Evolutionary conservation across 2,797 vertebrate genomes (phyloP), one percentile per base, ranked within the genome.

Genomic region (Halcyon leucocephala): DNA sequence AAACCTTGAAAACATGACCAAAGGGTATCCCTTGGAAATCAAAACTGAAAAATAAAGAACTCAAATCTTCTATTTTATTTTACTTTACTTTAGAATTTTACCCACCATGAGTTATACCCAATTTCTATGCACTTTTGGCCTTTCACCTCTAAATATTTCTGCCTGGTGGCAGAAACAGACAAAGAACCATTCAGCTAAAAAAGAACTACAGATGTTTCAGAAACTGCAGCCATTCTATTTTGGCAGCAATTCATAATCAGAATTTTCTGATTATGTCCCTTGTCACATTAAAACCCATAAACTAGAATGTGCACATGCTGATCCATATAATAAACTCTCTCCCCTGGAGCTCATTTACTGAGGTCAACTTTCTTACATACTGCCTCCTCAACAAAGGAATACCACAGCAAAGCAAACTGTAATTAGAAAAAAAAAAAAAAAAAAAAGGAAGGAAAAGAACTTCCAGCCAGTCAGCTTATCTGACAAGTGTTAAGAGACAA

Each of bases 191-290:
- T 96, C 85, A 82, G 60, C 82, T 95, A 82, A 93, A 95, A 95
- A 90, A 89, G 76, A 90, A 84, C 85, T 92, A 93, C 78, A 95
- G 93, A 89, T 94, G 86, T 96, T 95, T 97, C 61, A 86, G 88
- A 97, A 95, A 93, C 86, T 80, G 88, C 83, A 91, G 88, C 89
- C 72, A 93, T 94, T 97, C 92, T 82, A 95, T 93, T 96, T 95
- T 96, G 90, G 90, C 83, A 93, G 86, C 81, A 95, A 94, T 80
- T 90, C 91, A 94, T 95, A 95, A 95, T 94, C 87, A 93, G 62
- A 93, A 91, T 83, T 95, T 95, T 94, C 87, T 93, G 89, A 94
- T 81, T 94, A 86, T 86, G 82, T 90, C 85, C 85, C 80, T 88
- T 91, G 93, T 78, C 88, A 94, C 85, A 93, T 95, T 93, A 93